A percentile compares a stretch with the other conserved stretches of the same genome.
phyloP scores from a whole-genome alignment of 1,140 invertebrate genomes.

The Oscheius sp. region DNA sequence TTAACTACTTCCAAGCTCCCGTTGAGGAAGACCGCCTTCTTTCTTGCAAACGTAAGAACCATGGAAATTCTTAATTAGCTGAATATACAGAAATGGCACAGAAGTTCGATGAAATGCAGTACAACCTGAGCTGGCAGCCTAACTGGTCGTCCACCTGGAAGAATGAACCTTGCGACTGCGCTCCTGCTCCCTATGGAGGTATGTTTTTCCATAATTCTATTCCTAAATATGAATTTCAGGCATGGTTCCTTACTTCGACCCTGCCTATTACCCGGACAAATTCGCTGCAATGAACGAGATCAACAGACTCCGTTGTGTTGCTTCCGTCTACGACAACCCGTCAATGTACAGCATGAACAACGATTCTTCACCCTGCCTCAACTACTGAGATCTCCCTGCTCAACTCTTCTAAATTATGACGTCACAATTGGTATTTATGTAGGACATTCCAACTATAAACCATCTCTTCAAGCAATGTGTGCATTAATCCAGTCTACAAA shows the following conservation, averaged over 20 bases:
- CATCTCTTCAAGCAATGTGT: no score
- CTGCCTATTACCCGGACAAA: slow-evolving; percentile 38
- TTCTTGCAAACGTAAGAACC: slow-evolving; percentile 51
- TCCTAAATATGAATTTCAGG: slow-evolving; percentile 2
- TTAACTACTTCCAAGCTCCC: slow-evolving; percentile 52
- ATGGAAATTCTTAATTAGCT: background rate
- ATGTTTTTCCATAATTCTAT: background rate
- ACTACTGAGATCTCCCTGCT: slow-evolving; percentile 19
- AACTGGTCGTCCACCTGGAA: slow-evolving; percentile 45
- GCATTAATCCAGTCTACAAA: no score
- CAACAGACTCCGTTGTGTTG: slow-evolving; percentile 36
- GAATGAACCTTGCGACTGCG: slow-evolving; percentile 43
- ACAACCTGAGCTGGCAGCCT: slow-evolving; percentile 41
- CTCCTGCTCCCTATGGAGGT: slow-evolving; percentile 44
- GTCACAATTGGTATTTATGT: no score
- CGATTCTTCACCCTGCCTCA: slow-evolving; percentile 34
- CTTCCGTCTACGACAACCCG: slow-evolving; percentile 39
- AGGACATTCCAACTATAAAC: no score
- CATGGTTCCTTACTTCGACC: slow-evolving; percentile 42
- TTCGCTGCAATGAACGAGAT: slow-evolving; percentile 38
- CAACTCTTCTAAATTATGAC: no score
- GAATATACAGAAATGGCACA: background rate
- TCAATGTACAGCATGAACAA: slow-evolving; percentile 39
- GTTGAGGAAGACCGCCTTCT: slow-evolving; percentile 38
- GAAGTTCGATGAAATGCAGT: slow-evolving; percentile 32